Evolutionary conservation across 2,888 invertebrate genomes (phyloP).

Genomic region (Lasioglossum zephyrum): DNA sequence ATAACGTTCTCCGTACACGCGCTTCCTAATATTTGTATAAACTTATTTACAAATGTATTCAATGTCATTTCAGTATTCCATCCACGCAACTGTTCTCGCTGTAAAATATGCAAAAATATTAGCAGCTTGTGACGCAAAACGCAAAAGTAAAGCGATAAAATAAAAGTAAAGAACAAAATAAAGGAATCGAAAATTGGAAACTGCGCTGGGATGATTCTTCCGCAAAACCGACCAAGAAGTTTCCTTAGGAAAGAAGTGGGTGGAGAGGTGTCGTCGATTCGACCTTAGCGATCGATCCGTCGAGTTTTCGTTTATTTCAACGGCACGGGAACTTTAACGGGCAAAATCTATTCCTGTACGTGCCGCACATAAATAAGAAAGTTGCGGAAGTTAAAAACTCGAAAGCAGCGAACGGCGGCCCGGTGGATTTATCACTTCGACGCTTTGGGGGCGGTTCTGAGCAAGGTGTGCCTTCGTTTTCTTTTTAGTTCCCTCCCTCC

Average conservation of each 20-base stretch:
- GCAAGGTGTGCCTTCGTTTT: conserved; percentile 34
- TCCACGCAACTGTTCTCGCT: background rate
- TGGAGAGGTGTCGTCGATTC: conserved; percentile 20
- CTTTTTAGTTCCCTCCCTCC: conserved; percentile 56
- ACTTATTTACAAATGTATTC: background rate
- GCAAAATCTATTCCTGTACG: conserved; percentile 80
- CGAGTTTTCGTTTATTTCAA: conserved; percentile 64
- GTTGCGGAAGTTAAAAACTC: conserved; percentile 81
- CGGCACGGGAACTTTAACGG: conserved; percentile 66
- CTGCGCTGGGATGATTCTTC: background rate
- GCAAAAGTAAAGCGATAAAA: too few species aligned
- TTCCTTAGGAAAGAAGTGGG: background rate
- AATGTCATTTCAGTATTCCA: background rate
- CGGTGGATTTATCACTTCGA: conserved; percentile 70
- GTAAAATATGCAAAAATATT: background rate
- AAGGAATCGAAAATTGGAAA: background rate
- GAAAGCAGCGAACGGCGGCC: conserved; percentile 65
- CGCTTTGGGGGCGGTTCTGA: conserved; percentile 25
- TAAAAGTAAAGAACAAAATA: too few species aligned
- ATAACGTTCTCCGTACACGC: background rate
- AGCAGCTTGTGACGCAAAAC: background rate
- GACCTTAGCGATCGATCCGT: conserved; percentile 51
- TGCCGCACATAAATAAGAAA: conserved; percentile 82
- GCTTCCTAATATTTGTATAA: background rate
- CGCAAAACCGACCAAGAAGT: background rate